Base-by-base conservation (phyloP, 1,140 invertebrate genomes). In the Neotoxoptera formosana region DNA sequence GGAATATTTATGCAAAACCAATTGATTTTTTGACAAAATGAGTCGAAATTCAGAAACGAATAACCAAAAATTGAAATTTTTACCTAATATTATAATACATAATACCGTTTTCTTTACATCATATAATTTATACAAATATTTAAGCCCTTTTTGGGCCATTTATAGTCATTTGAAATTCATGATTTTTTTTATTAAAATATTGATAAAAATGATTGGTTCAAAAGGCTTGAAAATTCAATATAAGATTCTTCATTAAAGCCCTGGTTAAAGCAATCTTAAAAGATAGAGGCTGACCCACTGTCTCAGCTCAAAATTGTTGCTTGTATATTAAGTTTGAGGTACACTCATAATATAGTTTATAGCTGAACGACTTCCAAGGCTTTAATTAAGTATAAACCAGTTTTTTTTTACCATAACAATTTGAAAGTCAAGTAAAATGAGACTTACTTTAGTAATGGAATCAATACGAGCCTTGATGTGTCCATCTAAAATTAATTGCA, bases 381-480 rank as follows among this genome's bases (percentile, higher is more conserved):
- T 53, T 21, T 41, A 4, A 4, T 41, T 41, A 84, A 84, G 8
- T 25, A 36, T 11, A 36, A 45, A 45, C 8, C 41, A 84, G 36
- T 41, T 41, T 4, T 14, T 17, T 81, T 45, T 84, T 30, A 84
- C 8, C 2, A 76, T 41, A 0, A 25, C 25, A 84, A 45, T 9
- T 84, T 41, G 20, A 9, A 84, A 41, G 36, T 25, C 41, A 25
- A 84, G 9, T 41, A 87, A 2, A n/a, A n/a, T 48, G 7, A 34
- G 7, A 94, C 93, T 94, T 94, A 97, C 96, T 96, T 99, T 99
- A 95, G 98, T 98, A 95, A 99, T 98, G 56, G 98, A 99, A 96
- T 99, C 99, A 95, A 99, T 99, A 88, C 99, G 96, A 86, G 99
- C 99, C 95, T 99, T 98, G 94, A 99, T 99, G 95, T 99, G 98